Conservation (phyloP, 1,140 invertebrate species). For the Leptopilina clavipes region DNA sequence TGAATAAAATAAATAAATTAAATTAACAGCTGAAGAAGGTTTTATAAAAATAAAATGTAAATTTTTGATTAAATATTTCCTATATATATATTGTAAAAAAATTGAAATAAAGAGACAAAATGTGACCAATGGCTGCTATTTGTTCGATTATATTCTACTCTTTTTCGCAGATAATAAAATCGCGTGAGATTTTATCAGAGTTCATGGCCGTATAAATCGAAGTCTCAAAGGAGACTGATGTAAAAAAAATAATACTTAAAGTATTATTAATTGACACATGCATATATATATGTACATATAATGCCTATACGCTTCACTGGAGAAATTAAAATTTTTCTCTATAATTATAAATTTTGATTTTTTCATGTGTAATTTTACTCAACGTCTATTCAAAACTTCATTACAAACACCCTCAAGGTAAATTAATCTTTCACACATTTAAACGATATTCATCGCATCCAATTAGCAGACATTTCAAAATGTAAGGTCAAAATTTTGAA, state of each 20-base stretch:
- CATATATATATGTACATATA: background rate
- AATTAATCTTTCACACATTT: no score
- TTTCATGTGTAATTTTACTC: background rate
- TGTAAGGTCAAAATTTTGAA: no score
- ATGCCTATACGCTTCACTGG: background rate
- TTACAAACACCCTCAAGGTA: no score
- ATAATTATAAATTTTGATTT: background rate
- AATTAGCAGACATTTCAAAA: no score
- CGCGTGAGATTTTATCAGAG: constrained; percentile 26
- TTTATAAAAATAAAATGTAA: no score
- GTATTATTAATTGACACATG: background rate
- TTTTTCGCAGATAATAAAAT: constrained; percentile 11
- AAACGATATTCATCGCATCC: no score
- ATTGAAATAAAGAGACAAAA: background rate
- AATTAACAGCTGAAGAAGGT: no score
- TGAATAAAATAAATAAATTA: no score
- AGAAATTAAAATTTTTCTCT: background rate
- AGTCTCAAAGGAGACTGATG: constrained; percentile 7
- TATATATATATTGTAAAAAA: no score
- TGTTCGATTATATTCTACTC: background rate
- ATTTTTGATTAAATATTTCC: no score
- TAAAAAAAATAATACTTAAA: constrained; percentile 10
- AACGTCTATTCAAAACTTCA: background rate
- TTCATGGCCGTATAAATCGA: constrained; percentile 23
- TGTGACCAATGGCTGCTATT: background rate